A percentile compares a stretch with the other conserved stretches of the same genome.
phyloP scores from a whole-genome alignment of 2,113 vertebrate species.

The Vidua chalybeata region DNA sequence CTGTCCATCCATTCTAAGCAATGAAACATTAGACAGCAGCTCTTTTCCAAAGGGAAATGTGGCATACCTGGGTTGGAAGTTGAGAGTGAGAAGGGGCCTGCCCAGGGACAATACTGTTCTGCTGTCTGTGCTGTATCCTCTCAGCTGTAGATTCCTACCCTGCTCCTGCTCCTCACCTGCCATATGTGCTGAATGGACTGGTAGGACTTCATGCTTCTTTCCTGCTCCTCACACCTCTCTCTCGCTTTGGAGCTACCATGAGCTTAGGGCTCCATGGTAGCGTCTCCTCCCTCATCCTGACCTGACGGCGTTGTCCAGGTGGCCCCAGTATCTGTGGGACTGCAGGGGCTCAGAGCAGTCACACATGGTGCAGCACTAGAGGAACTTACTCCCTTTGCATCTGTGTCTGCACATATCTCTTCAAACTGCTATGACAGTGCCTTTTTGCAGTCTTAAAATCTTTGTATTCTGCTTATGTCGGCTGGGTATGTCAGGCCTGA shows the following conservation, averaged over 20 bases:
- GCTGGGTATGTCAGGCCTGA: not conserved
- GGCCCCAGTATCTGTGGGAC: not conserved
- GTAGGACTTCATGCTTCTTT: not conserved
- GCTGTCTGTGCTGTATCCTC: not conserved
- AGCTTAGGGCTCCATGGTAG: not conserved
- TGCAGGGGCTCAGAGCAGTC: not conserved
- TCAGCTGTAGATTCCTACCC: not conserved
- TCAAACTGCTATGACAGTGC: not conserved
- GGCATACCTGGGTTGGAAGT: not conserved
- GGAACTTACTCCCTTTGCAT: not conserved
- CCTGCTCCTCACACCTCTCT: not conserved
- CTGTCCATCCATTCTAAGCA: not conserved
- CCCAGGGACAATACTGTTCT: not conserved
- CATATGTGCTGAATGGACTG: not conserved
- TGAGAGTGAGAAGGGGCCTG: not conserved
- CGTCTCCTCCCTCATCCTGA: fast-evolving
- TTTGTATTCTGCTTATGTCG: not conserved
- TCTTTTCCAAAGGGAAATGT: not conserved
- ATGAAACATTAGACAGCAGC: not conserved
- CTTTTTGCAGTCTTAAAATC: not conserved
- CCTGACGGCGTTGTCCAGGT: not conserved
- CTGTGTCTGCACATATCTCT: not conserved
- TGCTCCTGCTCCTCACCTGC: not conserved
- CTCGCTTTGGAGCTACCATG: not conserved
- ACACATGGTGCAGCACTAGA: not conserved